These are phyloP conservation scores for Tinea semifulvella DNA, from an alignment of 2,888 invertebrate species.

Conservation along the genomic window DNA sequence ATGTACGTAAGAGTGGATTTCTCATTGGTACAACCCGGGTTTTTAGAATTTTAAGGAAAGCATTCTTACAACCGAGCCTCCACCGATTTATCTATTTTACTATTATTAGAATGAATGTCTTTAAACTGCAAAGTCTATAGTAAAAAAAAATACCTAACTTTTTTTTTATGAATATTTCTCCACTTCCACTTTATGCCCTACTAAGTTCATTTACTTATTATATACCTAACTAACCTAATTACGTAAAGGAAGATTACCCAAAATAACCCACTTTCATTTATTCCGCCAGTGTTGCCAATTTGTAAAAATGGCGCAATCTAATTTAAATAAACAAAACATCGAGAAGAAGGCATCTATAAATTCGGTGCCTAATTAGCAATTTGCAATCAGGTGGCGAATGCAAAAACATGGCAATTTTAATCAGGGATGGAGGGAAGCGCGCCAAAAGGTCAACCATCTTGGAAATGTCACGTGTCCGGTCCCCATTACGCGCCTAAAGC, in stretches of 20 bases:
- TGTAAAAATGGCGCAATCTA: constrained; percentile 8
- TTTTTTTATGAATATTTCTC: too few species aligned
- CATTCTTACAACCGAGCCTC: too few species aligned
- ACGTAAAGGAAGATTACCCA: neutral
- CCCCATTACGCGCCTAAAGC: constrained; percentile 7
- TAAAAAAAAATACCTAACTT: too few species aligned
- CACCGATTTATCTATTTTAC: too few species aligned
- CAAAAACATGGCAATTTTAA: constrained; percentile 58
- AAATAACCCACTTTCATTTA: neutral
- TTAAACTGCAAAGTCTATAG: too few species aligned
- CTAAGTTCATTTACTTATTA: too few species aligned
- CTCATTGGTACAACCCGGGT: too few species aligned
- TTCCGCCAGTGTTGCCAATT: constrained; percentile 1
- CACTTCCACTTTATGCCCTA: too few species aligned
- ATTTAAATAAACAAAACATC: constrained; percentile 10
- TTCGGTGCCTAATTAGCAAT: constrained; percentile 57
- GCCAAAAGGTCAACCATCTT: constrained; percentile 41
- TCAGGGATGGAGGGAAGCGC: constrained; percentile 40
- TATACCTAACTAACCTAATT: too few species aligned
- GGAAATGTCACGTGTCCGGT: constrained; percentile 37
- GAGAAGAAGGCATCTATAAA: constrained; percentile 41
- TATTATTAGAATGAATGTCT: too few species aligned
- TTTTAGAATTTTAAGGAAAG: too few species aligned
- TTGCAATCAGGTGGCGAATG: constrained; percentile 62
- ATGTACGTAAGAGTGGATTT: too few species aligned